phyloP scores from a whole-genome alignment of 2,113 vertebrate species.

The Bufo bufo region DNA sequence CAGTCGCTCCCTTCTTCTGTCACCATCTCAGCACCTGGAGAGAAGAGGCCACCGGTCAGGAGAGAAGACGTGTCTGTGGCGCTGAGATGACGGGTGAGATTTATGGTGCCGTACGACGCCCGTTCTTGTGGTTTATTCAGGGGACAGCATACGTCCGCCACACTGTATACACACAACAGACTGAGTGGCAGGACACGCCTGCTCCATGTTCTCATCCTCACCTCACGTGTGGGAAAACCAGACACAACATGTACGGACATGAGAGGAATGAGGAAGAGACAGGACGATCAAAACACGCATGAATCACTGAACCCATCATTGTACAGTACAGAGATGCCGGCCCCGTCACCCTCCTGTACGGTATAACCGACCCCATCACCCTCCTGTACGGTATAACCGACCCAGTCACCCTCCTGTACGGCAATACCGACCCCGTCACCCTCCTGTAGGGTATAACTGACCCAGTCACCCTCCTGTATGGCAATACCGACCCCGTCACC shows the following conservation, averaged over 20 bases:
- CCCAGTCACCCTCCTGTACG: background rate
- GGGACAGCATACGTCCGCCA: background rate
- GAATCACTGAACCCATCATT: background rate
- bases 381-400: no score
- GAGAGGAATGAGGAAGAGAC: slow-evolving; percentile 47
- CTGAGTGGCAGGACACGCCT: background rate
- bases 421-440: background rate
- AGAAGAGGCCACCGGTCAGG: background rate
- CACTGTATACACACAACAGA: slow-evolving; percentile 23
- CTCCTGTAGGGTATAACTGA: background rate
- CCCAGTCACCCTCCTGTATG: background rate
- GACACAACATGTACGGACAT: slow-evolving; percentile 18
- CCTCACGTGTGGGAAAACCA: slow-evolving; percentile 15
- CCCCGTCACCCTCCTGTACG: background rate
- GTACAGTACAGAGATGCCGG: background rate
- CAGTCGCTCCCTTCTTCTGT: slow-evolving; percentile 82
- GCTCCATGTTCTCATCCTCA: background rate
- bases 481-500: background rate
- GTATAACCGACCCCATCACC: background rate
- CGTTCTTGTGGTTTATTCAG: background rate
- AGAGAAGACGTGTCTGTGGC: background rate
- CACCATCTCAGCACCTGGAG: slow-evolving; percentile 68
- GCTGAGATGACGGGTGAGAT: background rate
- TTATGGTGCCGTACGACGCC: background rate
- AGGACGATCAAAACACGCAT: background rate